Evolutionary conservation across 2,113 vertebrate species (phyloP).

Genomic region (Pristiophorus japonicus): DNA sequence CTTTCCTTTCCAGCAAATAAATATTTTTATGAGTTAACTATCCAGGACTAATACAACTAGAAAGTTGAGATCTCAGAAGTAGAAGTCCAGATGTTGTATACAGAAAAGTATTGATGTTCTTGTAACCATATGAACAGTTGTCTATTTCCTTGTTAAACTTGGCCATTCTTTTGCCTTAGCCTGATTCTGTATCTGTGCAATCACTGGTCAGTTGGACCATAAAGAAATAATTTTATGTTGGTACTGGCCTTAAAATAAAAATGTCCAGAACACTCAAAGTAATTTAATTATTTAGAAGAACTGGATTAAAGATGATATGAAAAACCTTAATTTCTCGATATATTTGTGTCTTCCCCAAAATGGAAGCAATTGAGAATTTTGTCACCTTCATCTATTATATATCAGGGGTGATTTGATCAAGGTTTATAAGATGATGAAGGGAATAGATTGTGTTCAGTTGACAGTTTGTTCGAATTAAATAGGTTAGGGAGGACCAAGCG

Average conservation of each 20-base stretch:
- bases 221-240: background rate
- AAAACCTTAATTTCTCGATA: background rate
- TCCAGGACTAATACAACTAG: background rate
- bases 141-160: background rate
- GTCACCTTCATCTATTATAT: background rate
- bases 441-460: no score
- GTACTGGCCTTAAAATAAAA: background rate
- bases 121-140: background rate
- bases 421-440: no score
- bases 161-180: background rate
- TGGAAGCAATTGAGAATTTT: background rate
- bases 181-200: background rate
- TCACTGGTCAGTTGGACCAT: background rate
- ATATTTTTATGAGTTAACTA: slow-evolving; percentile 8
- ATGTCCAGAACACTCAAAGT: background rate
- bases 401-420: background rate
- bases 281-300: background rate
- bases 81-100: background rate
- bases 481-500: no score
- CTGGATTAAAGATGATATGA: background rate
- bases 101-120: background rate
- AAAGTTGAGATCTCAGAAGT: background rate
- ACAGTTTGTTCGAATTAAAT: no score
- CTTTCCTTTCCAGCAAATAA: background rate
- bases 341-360: background rate